These are phyloP conservation scores for Glossophaga mutica DNA, from an alignment of 2,797 vertebrate species.

Conservation along the genomic window DNA sequence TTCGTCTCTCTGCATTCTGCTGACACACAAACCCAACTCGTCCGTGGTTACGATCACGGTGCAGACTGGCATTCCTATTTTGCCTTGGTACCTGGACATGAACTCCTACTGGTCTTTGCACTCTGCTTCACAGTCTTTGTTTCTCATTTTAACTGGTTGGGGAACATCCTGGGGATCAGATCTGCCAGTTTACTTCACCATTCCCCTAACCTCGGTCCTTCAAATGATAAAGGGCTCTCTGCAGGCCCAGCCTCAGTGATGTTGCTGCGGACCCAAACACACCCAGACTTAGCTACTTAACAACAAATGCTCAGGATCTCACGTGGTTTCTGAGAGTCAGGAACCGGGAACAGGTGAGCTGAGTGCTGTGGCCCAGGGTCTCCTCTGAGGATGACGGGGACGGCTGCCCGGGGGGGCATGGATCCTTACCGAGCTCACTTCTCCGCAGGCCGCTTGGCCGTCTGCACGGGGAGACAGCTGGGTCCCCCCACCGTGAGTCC, in stretches of 20 bases:
- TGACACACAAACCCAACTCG: not conserved
- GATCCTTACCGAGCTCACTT: not conserved
- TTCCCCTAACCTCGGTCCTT: not conserved
- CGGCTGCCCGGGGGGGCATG: no score
- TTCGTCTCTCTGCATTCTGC: not conserved
- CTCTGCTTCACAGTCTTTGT: not conserved
- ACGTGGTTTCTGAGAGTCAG: not conserved
- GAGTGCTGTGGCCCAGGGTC: no score
- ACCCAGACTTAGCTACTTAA: not conserved
- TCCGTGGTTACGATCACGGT: not conserved
- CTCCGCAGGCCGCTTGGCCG: rapidly evolving
- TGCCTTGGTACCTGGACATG: not conserved
- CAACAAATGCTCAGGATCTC: not conserved
- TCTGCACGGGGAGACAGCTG: not conserved
- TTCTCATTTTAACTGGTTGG: not conserved
- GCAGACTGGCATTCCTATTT: not conserved
- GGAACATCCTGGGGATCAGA: not conserved
- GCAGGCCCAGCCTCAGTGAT: no score
- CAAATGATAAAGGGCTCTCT: not conserved
- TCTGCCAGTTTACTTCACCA: not conserved
- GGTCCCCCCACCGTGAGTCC: not conserved
- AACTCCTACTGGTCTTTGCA: not conserved
- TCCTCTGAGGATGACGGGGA: not conserved
- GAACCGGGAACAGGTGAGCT: rapidly evolving
- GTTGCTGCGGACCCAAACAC: not conserved